A percentile compares a stretch with the other conserved stretches of the same genome.
These are phyloP conservation scores for Griposia aprilina DNA, from an alignment of 2,888 invertebrate genomes.

Conservation along the genomic window DNA sequence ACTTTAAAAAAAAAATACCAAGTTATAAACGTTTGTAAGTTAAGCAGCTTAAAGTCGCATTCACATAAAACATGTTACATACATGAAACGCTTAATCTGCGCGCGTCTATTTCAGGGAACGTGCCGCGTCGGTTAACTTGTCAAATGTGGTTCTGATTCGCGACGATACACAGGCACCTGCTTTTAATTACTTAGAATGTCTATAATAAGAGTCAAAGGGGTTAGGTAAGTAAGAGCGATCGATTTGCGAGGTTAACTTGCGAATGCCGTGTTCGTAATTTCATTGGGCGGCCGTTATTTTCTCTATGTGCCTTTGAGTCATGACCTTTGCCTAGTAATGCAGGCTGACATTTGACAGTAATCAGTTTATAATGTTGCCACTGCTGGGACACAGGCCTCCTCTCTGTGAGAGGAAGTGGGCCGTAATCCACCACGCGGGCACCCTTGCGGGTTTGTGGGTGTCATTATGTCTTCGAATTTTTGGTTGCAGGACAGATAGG, in stretches of 20 bases:
- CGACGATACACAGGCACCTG: slow-evolving; percentile 54
- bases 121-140: slow-evolving; percentile 42
- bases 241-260: slow-evolving; percentile 20
- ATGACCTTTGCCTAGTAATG: too few species aligned
- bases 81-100: slow-evolving; percentile 29
- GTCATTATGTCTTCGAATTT: too few species aligned
- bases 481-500: not conserved
- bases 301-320: too few species aligned
- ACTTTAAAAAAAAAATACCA: too few species aligned
- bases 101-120: slow-evolving; percentile 41
- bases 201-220: slow-evolving; percentile 13
- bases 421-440: not conserved
- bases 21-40: too few species aligned
- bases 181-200: slow-evolving; percentile 72
- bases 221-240: slow-evolving; percentile 7
- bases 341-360: too few species aligned
- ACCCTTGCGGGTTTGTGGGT: not conserved
- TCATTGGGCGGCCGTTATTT: not conserved
- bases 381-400: not conserved
- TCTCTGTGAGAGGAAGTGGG: too few species aligned
- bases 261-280: not conserved
- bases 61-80: slow-evolving; percentile 18
- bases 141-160: slow-evolving; percentile 63
- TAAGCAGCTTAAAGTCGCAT: not conserved
- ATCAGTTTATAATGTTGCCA: not conserved